phyloP scores from a whole-genome alignment of 2,888 invertebrate species.

The Tyria jacobaeae region DNA sequence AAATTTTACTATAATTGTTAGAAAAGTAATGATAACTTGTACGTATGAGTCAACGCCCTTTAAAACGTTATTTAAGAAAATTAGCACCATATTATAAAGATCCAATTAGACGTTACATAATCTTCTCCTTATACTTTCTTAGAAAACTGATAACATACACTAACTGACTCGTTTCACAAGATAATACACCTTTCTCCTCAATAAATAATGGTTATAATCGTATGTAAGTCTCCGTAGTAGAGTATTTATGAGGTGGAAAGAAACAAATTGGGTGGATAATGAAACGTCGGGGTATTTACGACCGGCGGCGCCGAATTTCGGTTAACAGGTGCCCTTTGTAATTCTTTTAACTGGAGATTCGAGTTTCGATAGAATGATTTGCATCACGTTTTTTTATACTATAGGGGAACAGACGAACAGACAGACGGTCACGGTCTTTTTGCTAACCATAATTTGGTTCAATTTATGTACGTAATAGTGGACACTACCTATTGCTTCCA shows the following conservation, averaged over 20 bases:
- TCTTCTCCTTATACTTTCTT: constrained; percentile 4
- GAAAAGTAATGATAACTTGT: too few relatives aligned
- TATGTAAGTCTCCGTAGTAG: too few relatives aligned
- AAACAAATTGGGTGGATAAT: constrained; percentile 43
- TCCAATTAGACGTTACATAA: constrained; percentile 3
- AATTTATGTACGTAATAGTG: too few relatives aligned
- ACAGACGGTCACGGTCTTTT: too few relatives aligned
- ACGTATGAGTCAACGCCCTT: not conserved
- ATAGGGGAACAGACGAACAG: too few relatives aligned
- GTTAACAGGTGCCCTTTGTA: constrained; percentile 15
- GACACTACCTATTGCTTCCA: too few relatives aligned
- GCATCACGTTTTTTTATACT: not conserved
- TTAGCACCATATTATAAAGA: not conserved
- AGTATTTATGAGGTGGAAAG: constrained; percentile 28
- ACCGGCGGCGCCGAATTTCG: constrained; percentile 24
- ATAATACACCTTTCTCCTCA: constrained; percentile 3
- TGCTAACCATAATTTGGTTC: too few relatives aligned
- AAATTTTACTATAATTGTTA: too few relatives aligned
- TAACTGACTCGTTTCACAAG: not conserved
- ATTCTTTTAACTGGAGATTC: not conserved
- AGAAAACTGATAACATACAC: not conserved
- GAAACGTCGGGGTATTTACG: constrained; percentile 30
- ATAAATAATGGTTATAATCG: constrained; percentile 16
- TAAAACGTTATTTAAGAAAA: not conserved
- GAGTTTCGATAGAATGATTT: not conserved